Evolutionary conservation across 2,113 vertebrate species (phyloP).

Genomic region (Perognathus longimembris): DNA sequence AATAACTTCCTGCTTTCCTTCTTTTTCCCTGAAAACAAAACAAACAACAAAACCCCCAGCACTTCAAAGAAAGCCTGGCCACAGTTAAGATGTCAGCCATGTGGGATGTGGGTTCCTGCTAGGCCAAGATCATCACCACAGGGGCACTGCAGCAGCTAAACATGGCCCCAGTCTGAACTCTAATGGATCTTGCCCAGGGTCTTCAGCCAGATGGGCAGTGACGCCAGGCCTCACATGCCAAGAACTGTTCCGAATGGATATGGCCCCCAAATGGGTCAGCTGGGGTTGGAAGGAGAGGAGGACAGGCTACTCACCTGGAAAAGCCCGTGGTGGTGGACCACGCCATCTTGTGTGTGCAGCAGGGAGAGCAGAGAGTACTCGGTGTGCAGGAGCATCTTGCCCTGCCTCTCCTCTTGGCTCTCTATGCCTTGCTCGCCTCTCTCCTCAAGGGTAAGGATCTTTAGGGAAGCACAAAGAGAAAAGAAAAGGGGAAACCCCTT

Average conservation of each 20-base stretch:
- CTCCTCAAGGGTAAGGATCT: constrained; percentile 99
- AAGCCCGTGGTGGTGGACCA: constrained; percentile 98
- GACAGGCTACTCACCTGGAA: constrained; percentile 92
- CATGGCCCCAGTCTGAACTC: background rate
- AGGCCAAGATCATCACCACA: background rate
- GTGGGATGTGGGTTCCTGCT: background rate
- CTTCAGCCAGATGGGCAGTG: background rate
- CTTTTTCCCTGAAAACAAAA: constrained; percentile 4
- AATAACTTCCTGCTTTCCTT: constrained; percentile 59
- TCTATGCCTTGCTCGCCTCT: constrained; percentile 93
- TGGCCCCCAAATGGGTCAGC: background rate
- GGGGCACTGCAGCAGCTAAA: background rate
- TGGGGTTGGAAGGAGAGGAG: background rate
- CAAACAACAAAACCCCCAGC: background rate
- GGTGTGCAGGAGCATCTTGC: constrained; percentile 99
- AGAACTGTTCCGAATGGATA: background rate
- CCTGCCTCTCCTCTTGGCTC: constrained; percentile 98
- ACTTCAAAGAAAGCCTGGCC: constrained; percentile 28
- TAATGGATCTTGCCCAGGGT: background rate
- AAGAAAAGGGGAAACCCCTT: constrained; percentile 57
- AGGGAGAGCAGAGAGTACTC: constrained; percentile 98
- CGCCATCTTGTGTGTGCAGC: constrained; percentile 97
- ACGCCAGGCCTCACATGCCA: accelerated
- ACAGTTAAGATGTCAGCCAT: background rate
- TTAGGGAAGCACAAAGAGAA: constrained; percentile 63